Evolutionary conservation across 2,888 invertebrate species (phyloP).

Genomic region (Serrognathus titanus): DNA sequence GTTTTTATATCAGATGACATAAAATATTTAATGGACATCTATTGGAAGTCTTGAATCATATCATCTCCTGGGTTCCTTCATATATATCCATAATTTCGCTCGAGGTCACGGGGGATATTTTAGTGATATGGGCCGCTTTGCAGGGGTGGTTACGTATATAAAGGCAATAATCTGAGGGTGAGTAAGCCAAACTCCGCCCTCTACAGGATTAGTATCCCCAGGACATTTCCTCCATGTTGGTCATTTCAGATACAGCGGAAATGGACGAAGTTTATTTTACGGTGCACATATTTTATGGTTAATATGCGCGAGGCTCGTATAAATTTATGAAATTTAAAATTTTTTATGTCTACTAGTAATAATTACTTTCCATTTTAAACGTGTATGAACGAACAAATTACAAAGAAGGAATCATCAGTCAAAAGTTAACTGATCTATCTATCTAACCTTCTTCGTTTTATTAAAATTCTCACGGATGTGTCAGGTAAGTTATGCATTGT

Average conservation of each 20-base stretch:
- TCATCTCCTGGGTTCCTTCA: constrained; percentile 15
- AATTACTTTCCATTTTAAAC: no score
- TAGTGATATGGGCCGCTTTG: constrained; percentile 14
- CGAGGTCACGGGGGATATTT: constrained; percentile 17
- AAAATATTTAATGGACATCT: constrained; percentile 20
- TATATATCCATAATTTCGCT: constrained; percentile 17
- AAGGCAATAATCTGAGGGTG: constrained; percentile 14
- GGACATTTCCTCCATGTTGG: constrained; percentile 18
- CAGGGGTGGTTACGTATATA: constrained; percentile 11
- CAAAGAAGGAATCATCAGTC: no score
- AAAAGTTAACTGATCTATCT: no score
- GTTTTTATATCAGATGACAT: constrained; percentile 16
- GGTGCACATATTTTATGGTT: constrained; percentile 5
- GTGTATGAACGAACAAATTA: no score
- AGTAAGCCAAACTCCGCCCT: constrained; percentile 12
- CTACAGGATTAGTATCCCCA: constrained; percentile 16
- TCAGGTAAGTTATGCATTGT: no score
- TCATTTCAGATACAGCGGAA: constrained; percentile 17
- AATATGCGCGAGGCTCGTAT: constrained; percentile 5
- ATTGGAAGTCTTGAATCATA: constrained; percentile 19
- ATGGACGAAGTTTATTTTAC: constrained; percentile 13
- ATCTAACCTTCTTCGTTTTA: no score
- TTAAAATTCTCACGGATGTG: no score
- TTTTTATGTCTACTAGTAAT: no score
- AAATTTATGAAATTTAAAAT: not conserved